Evolutionary conservation across 2,888 invertebrate species (phyloP), one percentile per base, ranked within the genome.

Genomic region (Drosophila dives): DNA sequence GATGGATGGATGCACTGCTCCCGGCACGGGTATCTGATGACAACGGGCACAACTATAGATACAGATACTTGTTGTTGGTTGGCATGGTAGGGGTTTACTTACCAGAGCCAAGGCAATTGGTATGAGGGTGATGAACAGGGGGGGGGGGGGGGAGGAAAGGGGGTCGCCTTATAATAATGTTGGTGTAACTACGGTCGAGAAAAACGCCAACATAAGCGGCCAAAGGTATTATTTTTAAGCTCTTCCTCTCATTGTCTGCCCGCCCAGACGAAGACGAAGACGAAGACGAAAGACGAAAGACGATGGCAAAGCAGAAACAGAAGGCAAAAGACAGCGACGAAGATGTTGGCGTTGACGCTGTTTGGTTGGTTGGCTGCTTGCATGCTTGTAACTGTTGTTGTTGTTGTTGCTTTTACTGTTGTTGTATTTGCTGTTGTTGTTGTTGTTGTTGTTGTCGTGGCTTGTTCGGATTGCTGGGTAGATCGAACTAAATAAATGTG

Each of bases 141-240:
- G 12, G 29, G 33, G 2, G 0, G 26, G 29, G 2, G 23, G 23
- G 2, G 1, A 23, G n/a, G 17, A 3, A 2, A 26, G 17, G 26
- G 59, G 38, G 33, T n/a, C 15, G 50, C 38, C 68, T 55, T 67
- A 72, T 56, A 53, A 68, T 62, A 66, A 58, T 63, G 53, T 73
- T 71, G 38, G 72, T 77, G 73, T 77, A 77, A 73, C 77, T 77
- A 77, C 61, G 69, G 69, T 69, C 77, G 63, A 77, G 72, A 77
- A 73, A 81, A 85, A 75, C 85, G 86, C 79, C 82, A 82, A 82
- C 82, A 86, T 86, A 86, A 86, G 86, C 84, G 86, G 81, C 76
- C 86, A 84, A 87, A 80, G 84, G 86, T 87, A 88, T 88, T 87
- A 87, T 82, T 88, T 88, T 86, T 88, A 87, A 87, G 86, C 86